phyloP scores from a whole-genome alignment of 1,140 invertebrate genomes.

The Aphidius ervi region DNA sequence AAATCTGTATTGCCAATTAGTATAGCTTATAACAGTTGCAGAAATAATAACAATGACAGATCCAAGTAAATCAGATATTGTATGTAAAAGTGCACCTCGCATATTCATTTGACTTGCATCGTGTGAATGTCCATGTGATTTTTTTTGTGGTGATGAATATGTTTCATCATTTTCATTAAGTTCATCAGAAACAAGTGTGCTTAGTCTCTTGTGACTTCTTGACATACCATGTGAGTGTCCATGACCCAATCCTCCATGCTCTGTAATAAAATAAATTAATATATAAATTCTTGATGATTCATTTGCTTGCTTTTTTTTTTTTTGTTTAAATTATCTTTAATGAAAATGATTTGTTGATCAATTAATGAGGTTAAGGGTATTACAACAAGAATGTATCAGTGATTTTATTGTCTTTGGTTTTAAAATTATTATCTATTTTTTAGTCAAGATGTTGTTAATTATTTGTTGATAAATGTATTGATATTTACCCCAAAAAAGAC shows the following conservation, averaged over 20 bases:
- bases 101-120: conserved; percentile 91
- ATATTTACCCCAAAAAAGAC: conserved; percentile 75
- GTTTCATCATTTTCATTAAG: conserved; percentile 74
- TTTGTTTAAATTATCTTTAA: too few relatives aligned
- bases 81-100: conserved; percentile 95
- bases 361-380: too few relatives aligned
- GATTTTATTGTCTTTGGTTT: too few relatives aligned
- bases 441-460: too few relatives aligned
- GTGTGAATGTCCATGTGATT: conserved; percentile 56
- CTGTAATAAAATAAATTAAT: conserved; percentile 48
- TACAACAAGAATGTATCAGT: too few relatives aligned
- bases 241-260: conserved; percentile 64
- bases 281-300: too few relatives aligned
- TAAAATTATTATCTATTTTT: too few relatives aligned
- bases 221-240: conserved; percentile 68
- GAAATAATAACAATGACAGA: conserved; percentile 96
- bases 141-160: conserved; percentile 53
- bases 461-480: too few relatives aligned
- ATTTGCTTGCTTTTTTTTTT: too few relatives aligned
- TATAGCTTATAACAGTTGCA: conserved; percentile 83
- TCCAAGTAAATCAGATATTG: conserved; percentile 91
- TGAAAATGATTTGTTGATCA: too few relatives aligned
- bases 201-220: conserved; percentile 59
- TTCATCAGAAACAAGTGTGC: conserved; percentile 66
- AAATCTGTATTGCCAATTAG: conserved; percentile 67